A percentile compares a stretch with the other conserved stretches of the same genome.
These are phyloP conservation scores for Trematomus bernacchii DNA, from an alignment of 2,797 vertebrate genomes.

Conservation along the genomic window DNA sequence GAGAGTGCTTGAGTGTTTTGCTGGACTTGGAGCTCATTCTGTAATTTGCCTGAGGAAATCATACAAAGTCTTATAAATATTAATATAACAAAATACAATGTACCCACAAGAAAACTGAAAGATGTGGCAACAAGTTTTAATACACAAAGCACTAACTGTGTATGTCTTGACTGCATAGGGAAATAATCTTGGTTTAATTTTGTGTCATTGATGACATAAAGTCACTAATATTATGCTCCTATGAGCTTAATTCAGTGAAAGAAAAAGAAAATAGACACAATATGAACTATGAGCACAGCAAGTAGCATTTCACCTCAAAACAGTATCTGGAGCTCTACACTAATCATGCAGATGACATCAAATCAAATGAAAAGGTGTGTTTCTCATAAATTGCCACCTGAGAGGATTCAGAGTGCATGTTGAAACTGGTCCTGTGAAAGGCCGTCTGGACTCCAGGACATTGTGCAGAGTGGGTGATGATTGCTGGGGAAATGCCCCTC, in stretches of 20 bases:
- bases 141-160: constrained; percentile 2
- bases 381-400: background rate
- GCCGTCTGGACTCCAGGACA: constrained; percentile 32
- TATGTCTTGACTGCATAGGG: constrained; percentile 20
- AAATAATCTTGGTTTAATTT: constrained; percentile 7
- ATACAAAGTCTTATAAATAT: constrained; percentile 29
- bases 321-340: background rate
- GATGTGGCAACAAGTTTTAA: constrained; percentile 26
- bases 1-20: background rate
- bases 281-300: constrained; percentile 8
- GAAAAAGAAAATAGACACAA: background rate
- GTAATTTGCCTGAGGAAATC: constrained; percentile 1
- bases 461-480: constrained; percentile 27
- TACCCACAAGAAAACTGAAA: background rate
- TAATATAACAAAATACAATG: constrained; percentile 6
- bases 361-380: no score
- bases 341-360: background rate
- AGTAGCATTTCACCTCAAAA: background rate
- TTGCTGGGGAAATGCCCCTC: constrained; percentile 31
- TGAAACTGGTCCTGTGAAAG: constrained; percentile 26
- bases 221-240: constrained; percentile 15
- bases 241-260: constrained; percentile 7
- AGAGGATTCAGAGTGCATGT: constrained; percentile 42
- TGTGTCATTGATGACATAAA: constrained; percentile 12
- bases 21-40: constrained; percentile 5